phyloP scores from a whole-genome alignment of 2,113 vertebrate species.

The Amia ocellicauda region DNA sequence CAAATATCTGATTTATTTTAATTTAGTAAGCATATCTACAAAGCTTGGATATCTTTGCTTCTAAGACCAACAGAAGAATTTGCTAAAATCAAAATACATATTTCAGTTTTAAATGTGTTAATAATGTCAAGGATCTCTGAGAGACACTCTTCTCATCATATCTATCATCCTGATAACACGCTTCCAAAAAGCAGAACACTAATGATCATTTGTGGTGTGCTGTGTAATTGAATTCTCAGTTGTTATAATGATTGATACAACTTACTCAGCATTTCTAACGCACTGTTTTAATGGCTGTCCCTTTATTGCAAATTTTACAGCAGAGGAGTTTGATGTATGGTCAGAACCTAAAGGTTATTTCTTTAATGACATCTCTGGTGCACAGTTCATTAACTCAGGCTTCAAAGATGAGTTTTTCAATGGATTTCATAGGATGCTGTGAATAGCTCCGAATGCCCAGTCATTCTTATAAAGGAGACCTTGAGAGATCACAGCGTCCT shows the following conservation, averaged over 20 bases:
- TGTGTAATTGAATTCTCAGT: constrained; percentile 41
- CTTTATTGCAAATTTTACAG: constrained; percentile 61
- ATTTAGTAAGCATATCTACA: neutral
- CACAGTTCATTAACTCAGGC: constrained; percentile 56
- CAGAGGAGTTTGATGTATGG: constrained; percentile 55
- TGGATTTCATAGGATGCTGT: constrained; percentile 16
- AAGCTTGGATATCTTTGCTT: neutral
- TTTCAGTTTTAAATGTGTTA: neutral
- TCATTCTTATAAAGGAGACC: constrained; percentile 26
- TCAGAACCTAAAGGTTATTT: constrained; percentile 60
- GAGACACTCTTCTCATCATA: constrained; percentile 9
- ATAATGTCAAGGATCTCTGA: constrained; percentile 24
- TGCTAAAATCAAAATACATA: neutral
- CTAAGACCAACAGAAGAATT: neutral
- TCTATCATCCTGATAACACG: neutral
- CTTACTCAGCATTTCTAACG: constrained; percentile 57
- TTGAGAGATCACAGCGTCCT: neutral
- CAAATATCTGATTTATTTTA: too few relatives aligned
- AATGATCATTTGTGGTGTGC: constrained; percentile 27
- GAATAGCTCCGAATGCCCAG: constrained; percentile 23
- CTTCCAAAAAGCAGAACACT: constrained; percentile 15
- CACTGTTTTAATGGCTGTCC: constrained; percentile 48
- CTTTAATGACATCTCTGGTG: constrained; percentile 32
- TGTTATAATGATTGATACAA: constrained; percentile 59
- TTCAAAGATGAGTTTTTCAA: constrained; percentile 19